phyloP scores from a whole-genome alignment of 2,113 vertebrate genomes.

The Donacobius atricapilla region DNA sequence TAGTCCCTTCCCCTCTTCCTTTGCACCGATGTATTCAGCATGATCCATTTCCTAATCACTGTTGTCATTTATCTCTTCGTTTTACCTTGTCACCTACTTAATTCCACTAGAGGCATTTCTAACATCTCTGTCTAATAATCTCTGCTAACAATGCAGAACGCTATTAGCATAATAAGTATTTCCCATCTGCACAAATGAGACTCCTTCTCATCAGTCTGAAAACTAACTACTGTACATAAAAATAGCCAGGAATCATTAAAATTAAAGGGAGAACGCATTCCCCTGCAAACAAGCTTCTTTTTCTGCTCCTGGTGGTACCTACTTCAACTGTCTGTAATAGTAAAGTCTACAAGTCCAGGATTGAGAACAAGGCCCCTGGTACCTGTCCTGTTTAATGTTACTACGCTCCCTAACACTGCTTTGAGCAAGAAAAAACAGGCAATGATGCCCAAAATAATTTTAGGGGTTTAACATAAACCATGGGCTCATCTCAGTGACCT shows the following conservation, averaged over 20 bases:
- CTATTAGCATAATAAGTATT: slow-evolving; percentile 72
- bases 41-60: neutral
- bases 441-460: neutral
- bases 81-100: slow-evolving; percentile 72
- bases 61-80: slow-evolving; percentile 67
- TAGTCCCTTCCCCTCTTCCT: neutral
- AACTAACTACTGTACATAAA: slow-evolving; percentile 62
- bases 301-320: neutral
- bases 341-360: neutral
- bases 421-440: neutral
- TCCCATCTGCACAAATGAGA: slow-evolving; percentile 70
- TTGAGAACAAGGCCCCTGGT: neutral
- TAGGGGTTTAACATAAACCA: neutral
- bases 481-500: neutral
- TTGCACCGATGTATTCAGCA: neutral
- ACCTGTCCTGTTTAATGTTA: neutral
- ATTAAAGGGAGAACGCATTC: neutral
- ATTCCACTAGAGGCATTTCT: slow-evolving; percentile 68
- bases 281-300: neutral
- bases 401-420: neutral
- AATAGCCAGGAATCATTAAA: slow-evolving; percentile 39
- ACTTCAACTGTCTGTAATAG: neutral
- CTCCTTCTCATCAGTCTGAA: slow-evolving; percentile 65
- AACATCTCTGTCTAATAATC: slow-evolving; percentile 74
- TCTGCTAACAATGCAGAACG: slow-evolving; percentile 70